Conservation (phyloP, 2,888 invertebrate species). For the Leptura quadrifasciata region DNA sequence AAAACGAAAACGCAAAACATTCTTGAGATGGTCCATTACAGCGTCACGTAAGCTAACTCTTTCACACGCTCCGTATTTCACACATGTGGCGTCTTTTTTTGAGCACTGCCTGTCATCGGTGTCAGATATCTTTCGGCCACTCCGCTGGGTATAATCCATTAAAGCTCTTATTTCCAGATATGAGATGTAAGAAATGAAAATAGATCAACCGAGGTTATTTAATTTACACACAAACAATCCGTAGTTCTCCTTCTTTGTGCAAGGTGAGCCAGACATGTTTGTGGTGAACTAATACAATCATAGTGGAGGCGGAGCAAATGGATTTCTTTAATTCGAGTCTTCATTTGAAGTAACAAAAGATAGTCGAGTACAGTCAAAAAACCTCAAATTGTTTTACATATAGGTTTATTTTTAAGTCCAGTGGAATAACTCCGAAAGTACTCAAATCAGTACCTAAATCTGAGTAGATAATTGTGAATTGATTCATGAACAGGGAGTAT, state of each 20-base stretch:
- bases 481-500: too few species aligned
- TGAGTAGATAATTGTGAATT: too few species aligned
- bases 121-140: constrained; percentile 63
- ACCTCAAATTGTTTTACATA: too few species aligned
- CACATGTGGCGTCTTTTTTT: constrained; percentile 65
- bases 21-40: constrained; percentile 58
- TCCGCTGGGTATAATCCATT: constrained; percentile 60
- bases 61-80: constrained; percentile 65
- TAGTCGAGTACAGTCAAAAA: too few species aligned
- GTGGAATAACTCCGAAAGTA: too few species aligned
- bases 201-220: constrained; percentile 52
- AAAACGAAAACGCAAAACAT: constrained; percentile 57
- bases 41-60: constrained; percentile 62
- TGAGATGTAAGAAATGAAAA: constrained; percentile 53
- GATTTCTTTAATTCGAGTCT: too few species aligned
- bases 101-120: constrained; percentile 62
- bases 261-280: background rate
- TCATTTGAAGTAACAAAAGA: too few species aligned
- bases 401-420: too few species aligned
- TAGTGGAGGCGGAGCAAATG: too few species aligned
- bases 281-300: background rate
- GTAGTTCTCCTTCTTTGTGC: background rate
- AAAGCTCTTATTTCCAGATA: constrained; percentile 57
- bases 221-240: constrained; percentile 13
- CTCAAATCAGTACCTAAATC: too few species aligned